Base-by-base conservation (phyloP, 1,140 invertebrate species). In the Microplitis demolitor region DNA sequence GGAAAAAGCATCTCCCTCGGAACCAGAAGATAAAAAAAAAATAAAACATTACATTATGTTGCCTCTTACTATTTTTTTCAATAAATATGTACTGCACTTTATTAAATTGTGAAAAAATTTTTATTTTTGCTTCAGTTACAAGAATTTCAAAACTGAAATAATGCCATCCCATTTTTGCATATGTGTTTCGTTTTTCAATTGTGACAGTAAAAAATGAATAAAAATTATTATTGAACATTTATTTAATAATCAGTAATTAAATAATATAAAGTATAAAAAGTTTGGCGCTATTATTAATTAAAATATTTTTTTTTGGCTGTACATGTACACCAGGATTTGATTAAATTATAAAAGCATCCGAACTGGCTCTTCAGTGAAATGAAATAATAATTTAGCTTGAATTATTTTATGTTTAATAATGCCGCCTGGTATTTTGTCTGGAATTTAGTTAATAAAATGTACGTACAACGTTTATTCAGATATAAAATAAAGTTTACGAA, bases 331-430 rank as follows among this genome's bases (percentile, higher is more conserved):
- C n/a, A 50, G 4, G 35, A 37, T 53, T 71, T 71, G n/a, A 66
- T 71, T 64, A 11, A 53, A 53, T 71, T 71, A 53, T 16, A 50
- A 14, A 14, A 69, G 68, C 60, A 54, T 37, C 60, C 34, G n/a
- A 24, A 24, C 51, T n/a, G 5, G 31, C 37, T 37, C 60, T 62
- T 13, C 31, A 8, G 14, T 62, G 13, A 54, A 72, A 66, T 45
- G 39, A 72, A 67, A 68, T 61, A 72, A 72, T 72, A 67, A 68
- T 72, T 72, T 51, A 35, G 5, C 64, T 14, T 33, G 31, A 34
- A 68, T 72, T 68, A 72, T 62, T 72, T 16, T 50, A 50, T 61
- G 64, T 72, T 72, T 72, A 67, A 72, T 72, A 72, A 66, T 50
- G 31, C 51, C 31, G 51, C 37, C 16, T 6, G 64, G 56, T 14